These are phyloP conservation scores for Eristalinus aeneus DNA, from an alignment of 2,888 invertebrate species.

Conservation along the genomic window DNA sequence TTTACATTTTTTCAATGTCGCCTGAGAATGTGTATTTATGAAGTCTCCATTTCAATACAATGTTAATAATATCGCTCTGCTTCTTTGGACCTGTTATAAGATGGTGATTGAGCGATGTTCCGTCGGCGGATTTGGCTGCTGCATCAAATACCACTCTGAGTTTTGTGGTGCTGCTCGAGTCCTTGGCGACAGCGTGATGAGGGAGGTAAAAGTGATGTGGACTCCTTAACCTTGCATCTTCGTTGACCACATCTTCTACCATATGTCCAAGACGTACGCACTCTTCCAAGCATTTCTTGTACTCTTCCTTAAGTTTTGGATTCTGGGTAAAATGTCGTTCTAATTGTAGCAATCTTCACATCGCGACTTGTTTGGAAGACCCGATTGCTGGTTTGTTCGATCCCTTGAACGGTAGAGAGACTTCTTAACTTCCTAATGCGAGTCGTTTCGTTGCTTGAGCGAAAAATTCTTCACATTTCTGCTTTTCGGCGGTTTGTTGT, in stretches of 20 bases:
- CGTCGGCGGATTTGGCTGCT: too few species aligned
- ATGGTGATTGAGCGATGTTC: too few species aligned
- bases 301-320: not conserved
- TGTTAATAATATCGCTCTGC: not conserved
- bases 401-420: constrained; percentile 40
- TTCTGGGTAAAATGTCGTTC: not conserved
- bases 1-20: constrained; percentile 33
- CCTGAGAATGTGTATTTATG: constrained; percentile 5
- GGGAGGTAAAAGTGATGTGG: constrained; percentile 14
- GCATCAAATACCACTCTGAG: too few species aligned
- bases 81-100: too few species aligned
- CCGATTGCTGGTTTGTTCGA: constrained; percentile 4
- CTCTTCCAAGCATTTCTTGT: not conserved
- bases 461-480: constrained; percentile 25
- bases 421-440: constrained; percentile 13
- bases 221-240: not conserved
- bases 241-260: not conserved
- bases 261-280: not conserved
- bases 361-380: constrained; percentile 8
- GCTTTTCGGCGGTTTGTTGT: constrained; percentile 1
- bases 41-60: constrained; percentile 7
- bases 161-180: constrained; percentile 3
- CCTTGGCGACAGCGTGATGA: constrained; percentile 19
- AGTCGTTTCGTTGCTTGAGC: not conserved
- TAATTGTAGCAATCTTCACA: not conserved